Evolutionary conservation across 1,140 invertebrate species (phyloP).

Genomic region (Sarcophaga peregrina): DNA sequence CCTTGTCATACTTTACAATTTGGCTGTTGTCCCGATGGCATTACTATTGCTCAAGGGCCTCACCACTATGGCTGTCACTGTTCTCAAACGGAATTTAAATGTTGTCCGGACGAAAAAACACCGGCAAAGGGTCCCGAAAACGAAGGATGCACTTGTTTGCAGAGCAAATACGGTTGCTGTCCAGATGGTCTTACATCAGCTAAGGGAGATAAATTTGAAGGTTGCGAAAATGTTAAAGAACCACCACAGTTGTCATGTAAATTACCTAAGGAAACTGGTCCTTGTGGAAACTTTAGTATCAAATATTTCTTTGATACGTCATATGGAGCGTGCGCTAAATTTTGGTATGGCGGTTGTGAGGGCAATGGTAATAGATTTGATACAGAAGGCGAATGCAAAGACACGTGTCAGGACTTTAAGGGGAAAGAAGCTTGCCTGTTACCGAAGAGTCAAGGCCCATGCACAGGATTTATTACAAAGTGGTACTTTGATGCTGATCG

Average conservation of each 20-base stretch:
- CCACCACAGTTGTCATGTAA: constrained; percentile 78
- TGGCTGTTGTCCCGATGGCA: constrained; percentile 93
- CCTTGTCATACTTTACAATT: constrained; percentile 88
- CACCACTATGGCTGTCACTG: constrained; percentile 84
- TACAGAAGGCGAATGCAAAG: constrained; percentile 86
- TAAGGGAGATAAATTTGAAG: constrained; percentile 83
- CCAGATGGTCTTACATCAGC: constrained; percentile 84
- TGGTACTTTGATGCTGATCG: constrained; percentile 86
- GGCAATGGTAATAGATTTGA: constrained; percentile 92
- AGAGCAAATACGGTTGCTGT: constrained; percentile 87
- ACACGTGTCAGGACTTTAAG: constrained; percentile 85
- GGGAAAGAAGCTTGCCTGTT: constrained; percentile 85
- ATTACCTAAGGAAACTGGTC: constrained; percentile 79
- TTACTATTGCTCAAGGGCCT: constrained; percentile 82
- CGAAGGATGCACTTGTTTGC: constrained; percentile 81
- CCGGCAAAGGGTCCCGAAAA: constrained; percentile 77
- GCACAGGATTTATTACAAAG: constrained; percentile 80
- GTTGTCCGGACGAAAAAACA: constrained; percentile 86
- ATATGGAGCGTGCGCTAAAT: constrained; percentile 89
- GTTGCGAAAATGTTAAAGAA: constrained; percentile 78
- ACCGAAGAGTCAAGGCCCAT: constrained; percentile 86
- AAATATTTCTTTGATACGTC: constrained; percentile 90
- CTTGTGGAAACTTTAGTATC: constrained; percentile 85
- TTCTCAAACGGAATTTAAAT: constrained; percentile 81
- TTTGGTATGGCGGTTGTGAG: constrained; percentile 95